Conservation (phyloP, 2,797 vertebrate genomes). For the Merluccius polli region DNA sequence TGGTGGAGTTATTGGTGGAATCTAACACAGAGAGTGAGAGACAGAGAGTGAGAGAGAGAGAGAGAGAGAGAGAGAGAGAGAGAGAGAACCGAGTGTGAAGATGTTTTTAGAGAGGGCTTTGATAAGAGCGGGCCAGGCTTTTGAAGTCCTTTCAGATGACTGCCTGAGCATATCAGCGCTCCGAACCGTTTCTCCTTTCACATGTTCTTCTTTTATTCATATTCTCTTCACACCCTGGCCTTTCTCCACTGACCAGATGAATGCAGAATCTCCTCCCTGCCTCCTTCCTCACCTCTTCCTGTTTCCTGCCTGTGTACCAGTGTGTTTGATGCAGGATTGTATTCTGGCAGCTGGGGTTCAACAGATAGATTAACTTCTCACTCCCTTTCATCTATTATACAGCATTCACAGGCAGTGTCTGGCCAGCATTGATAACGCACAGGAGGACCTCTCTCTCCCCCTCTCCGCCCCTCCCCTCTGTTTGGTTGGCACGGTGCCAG, state of each 20-base stretch:
- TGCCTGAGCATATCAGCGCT: conserved; percentile 9
- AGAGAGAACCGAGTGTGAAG: no score
- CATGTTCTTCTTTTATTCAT: conserved; percentile 30
- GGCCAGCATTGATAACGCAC: conserved; percentile 46
- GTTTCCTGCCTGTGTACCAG: conserved; percentile 26
- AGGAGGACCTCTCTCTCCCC: conserved; percentile 25
- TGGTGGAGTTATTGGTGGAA: conserved; percentile 40
- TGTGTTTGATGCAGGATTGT: conserved; percentile 34
- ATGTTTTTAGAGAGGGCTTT: conserved; percentile 5
- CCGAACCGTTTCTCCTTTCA: conserved; percentile 15
- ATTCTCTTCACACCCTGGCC: conserved; percentile 15
- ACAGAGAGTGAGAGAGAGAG: not conserved
- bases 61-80: no score
- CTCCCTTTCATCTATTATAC: conserved; percentile 41
- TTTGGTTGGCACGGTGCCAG: conserved; percentile 70
- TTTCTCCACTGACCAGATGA: conserved; percentile 47
- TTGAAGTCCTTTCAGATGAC: conserved; percentile 31
- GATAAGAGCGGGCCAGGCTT: no score
- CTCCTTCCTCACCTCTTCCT: conserved; percentile 38
- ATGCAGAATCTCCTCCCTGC: conserved; percentile 47
- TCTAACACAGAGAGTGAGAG: conserved; percentile 17
- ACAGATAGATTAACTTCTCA: conserved; percentile 54
- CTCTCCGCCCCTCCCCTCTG: conserved; percentile 20
- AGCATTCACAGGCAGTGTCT: conserved; percentile 39
- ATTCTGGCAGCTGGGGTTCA: conserved; percentile 45